phyloP scores from a whole-genome alignment of 92 coral and sea anemone species.

The Heteractis magnifica region DNA sequence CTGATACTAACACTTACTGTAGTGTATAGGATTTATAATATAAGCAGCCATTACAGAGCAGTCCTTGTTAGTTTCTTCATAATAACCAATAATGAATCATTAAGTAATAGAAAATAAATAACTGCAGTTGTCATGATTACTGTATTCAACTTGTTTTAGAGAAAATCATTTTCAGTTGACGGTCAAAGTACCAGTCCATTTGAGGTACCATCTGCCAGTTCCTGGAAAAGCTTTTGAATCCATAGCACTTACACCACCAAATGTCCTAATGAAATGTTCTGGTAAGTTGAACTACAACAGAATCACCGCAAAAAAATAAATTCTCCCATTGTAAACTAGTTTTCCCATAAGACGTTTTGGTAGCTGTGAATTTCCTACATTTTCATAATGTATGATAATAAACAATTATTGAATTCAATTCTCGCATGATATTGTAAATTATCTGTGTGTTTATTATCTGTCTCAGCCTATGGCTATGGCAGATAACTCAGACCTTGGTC shows the following conservation, averaged over 20 bases:
- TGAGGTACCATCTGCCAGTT: slow-evolving; percentile 34
- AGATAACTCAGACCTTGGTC: too few relatives aligned
- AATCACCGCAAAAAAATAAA: background rate
- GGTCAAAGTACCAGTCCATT: slow-evolving; percentile 22
- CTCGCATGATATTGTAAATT: too few relatives aligned
- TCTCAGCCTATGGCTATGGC: too few relatives aligned
- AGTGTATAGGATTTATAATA: too few relatives aligned
- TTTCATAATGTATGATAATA: background rate
- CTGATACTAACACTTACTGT: too few relatives aligned
- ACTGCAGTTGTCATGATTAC: background rate
- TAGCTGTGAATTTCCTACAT: background rate
- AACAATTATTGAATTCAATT: too few relatives aligned
- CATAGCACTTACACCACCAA: slow-evolving; percentile 21
- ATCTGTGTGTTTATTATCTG: too few relatives aligned
- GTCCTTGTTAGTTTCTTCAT: too few relatives aligned
- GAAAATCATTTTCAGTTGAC: background rate
- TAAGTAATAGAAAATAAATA: background rate
- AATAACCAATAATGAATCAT: too few relatives aligned
- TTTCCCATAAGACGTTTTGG: background rate
- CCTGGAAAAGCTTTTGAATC: slow-evolving; percentile 6
- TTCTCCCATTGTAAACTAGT: background rate
- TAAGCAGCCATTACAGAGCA: too few relatives aligned
- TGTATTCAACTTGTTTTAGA: background rate
- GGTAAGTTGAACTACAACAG: background rate
- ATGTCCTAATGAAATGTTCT: slow-evolving; percentile 10